A percentile compares a stretch with the other conserved stretches of the same genome.
Evolutionary conservation across 2,113 vertebrate genomes (phyloP).

Genomic region (Potamarius usumacintae): DNA sequence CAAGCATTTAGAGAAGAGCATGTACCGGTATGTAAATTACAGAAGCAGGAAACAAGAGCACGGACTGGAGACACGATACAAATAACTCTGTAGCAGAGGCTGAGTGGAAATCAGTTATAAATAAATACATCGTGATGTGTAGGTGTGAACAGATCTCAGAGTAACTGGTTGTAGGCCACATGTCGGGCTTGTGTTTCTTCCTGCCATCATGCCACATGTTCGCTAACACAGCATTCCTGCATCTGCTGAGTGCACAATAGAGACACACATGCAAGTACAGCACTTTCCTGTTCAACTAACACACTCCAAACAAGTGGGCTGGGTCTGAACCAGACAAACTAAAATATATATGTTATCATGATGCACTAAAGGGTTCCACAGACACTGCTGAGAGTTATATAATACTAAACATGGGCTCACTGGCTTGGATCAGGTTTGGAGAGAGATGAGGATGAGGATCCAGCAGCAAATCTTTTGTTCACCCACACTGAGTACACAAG

Average conservation of each 20-base stretch:
- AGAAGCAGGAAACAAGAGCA: not conserved
- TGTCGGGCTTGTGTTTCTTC: slow-evolving; percentile 20
- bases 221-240: slow-evolving; percentile 20
- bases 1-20: too few relatives aligned
- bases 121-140: not conserved
- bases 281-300: not conserved
- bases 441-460: slow-evolving; percentile 39
- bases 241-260: slow-evolving; percentile 2
- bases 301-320: not conserved
- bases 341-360: not conserved
- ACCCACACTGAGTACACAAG: slow-evolving; percentile 43
- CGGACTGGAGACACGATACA: not conserved
- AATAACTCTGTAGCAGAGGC: not conserved
- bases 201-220: slow-evolving; percentile 38
- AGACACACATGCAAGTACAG: not conserved
- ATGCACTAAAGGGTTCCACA: not conserved
- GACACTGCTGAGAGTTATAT: not conserved
- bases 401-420: not conserved
- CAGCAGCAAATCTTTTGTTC: slow-evolving; percentile 54
- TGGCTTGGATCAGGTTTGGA: not conserved
- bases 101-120: not conserved
- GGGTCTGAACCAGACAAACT: too few relatives aligned
- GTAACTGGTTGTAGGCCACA: slow-evolving; percentile 15
- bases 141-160: not conserved
- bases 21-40: not conserved